Conservation (phyloP, 2,888 invertebrate species). For the Torymus texanus region DNA sequence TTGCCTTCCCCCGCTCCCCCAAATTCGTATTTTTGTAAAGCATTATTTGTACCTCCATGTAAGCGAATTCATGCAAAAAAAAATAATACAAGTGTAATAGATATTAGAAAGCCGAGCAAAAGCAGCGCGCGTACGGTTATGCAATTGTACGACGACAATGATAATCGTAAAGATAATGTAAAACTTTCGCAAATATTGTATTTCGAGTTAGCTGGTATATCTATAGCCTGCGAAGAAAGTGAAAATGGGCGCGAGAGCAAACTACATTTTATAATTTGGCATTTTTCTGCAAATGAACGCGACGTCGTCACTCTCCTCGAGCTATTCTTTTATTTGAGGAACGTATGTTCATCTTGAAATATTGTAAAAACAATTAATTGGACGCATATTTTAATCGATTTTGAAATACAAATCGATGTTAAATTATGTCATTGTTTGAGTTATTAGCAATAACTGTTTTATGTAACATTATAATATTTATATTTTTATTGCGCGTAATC, state of each 20-base stretch:
- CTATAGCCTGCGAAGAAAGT: slow-evolving; percentile 5
- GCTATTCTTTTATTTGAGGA: slow-evolving; percentile 31
- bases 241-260: slow-evolving; percentile 4
- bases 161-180: background rate
- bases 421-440: slow-evolving; percentile 55
- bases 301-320: slow-evolving; percentile 33
- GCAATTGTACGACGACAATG: slow-evolving; percentile 16
- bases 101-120: background rate
- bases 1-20: slow-evolving; percentile 70
- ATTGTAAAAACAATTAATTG: slow-evolving; percentile 23
- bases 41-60: slow-evolving; percentile 69
- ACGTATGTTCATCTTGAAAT: background rate
- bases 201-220: slow-evolving; percentile 35
- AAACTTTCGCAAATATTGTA: slow-evolving; percentile 34
- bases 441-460: slow-evolving; percentile 38
- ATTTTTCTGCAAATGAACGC: slow-evolving; percentile 38
- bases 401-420: slow-evolving; percentile 51
- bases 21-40: slow-evolving; percentile 74
- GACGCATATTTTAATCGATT: slow-evolving; percentile 53
- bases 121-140: slow-evolving; percentile 14
- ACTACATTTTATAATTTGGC: slow-evolving; percentile 29
- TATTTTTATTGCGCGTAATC: slow-evolving; percentile 15
- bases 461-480: background rate
- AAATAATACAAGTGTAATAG: slow-evolving; percentile 10
- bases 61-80: slow-evolving; percentile 46